These are phyloP conservation scores for Galaxea fascicularis DNA, from an alignment of 92 coral and sea anemone genomes.

Conservation along the genomic window DNA sequence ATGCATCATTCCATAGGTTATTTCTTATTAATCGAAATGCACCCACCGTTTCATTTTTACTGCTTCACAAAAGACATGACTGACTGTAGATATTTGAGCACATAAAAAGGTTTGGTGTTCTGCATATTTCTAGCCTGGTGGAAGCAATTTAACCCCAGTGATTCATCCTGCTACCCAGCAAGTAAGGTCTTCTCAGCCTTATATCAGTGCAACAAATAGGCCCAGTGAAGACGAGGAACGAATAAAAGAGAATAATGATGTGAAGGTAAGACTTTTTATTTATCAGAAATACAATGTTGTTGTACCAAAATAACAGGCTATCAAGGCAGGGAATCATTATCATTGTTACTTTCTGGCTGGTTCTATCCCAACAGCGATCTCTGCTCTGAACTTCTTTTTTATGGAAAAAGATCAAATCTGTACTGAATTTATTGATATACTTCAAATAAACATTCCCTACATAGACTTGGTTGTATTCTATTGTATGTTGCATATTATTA, in stretches of 20 bases:
- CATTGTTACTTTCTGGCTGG: not conserved
- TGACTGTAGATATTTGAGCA: no score
- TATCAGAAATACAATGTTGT: not conserved
- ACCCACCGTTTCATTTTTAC: not conserved
- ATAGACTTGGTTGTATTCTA: not conserved
- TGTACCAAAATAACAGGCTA: not conserved
- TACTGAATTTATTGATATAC: not conserved
- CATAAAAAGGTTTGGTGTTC: not conserved
- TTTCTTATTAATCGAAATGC: not conserved
- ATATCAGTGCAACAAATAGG: not conserved
- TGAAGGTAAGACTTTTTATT: not conserved
- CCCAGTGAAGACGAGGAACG: slow-evolving; percentile 19
- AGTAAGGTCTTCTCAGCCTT: not conserved
- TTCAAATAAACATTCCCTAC: not conserved
- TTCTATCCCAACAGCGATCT: not conserved
- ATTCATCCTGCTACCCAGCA: slow-evolving; percentile 1
- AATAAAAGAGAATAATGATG: slow-evolving; percentile 4
- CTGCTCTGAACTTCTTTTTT: not conserved
- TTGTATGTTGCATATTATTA: not conserved
- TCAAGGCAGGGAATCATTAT: no score
- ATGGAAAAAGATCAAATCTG: not conserved
- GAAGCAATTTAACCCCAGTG: not conserved
- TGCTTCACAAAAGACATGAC: not conserved
- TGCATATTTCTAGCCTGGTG: not conserved
- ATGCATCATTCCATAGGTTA: not conserved